Evolutionary conservation across 2,113 vertebrate genomes (phyloP).

Genomic region (Rhabdomys dilectus): DNA sequence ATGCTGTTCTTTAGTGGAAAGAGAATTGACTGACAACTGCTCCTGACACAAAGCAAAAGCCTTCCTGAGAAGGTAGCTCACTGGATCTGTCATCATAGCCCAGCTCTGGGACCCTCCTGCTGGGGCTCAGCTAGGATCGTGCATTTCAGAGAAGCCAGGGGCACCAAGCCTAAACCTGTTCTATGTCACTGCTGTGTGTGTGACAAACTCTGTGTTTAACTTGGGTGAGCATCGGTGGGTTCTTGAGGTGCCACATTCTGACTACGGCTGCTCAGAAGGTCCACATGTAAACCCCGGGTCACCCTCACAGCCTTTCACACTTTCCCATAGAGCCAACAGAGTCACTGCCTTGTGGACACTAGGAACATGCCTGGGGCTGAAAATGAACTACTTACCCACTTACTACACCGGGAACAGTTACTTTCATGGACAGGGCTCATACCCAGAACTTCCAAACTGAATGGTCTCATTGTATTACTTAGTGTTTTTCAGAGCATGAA

Average conservation of each 20-base stretch:
- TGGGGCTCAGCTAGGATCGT: not conserved
- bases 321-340: not conserved
- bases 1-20: constrained; percentile 6
- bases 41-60: not conserved
- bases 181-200: constrained; percentile 38
- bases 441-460: not conserved
- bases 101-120: not conserved
- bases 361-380: not conserved
- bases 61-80: not conserved
- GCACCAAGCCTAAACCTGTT: not conserved
- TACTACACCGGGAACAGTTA: not conserved
- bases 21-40: constrained; percentile 32
- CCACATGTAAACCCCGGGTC: not conserved
- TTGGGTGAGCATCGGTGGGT: constrained; percentile 58
- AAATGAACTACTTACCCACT: not conserved
- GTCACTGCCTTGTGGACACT: not conserved
- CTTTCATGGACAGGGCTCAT: not conserved
- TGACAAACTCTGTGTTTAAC: constrained; percentile 63
- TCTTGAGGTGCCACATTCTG: constrained; percentile 4
- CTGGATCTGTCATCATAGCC: fast-evolving
- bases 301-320: not conserved
- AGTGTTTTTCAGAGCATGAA: not conserved
- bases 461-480: not conserved
- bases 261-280: not conserved
- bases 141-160: constrained; percentile 42